These are phyloP conservation scores for Exocentrus adspersus DNA, from an alignment of 2,888 invertebrate genomes.

Conservation along the genomic window DNA sequence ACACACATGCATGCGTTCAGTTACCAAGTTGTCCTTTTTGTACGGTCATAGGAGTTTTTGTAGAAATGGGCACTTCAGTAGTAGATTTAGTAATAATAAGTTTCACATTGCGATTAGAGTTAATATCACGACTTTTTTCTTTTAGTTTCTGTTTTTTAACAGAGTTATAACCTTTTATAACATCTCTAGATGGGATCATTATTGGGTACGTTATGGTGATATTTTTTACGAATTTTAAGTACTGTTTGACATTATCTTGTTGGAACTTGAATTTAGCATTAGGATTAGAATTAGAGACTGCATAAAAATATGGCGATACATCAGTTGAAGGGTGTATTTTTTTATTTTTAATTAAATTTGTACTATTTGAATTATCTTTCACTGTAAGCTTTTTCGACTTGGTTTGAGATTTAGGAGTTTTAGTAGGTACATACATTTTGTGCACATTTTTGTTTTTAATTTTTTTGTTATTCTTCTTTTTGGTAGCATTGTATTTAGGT, in stretches of 20 bases:
- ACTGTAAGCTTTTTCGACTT: conserved; percentile 51
- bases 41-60: conserved; percentile 29
- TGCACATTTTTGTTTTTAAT: conserved; percentile 55
- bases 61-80: conserved; percentile 45
- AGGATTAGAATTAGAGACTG: conserved; percentile 49
- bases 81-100: conserved; percentile 55
- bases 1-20: conserved; percentile 41
- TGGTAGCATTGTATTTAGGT: conserved; percentile 66
- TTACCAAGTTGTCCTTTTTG: conserved; percentile 39
- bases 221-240: conserved; percentile 61
- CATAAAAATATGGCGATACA: conserved; percentile 57
- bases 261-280: conserved; percentile 55
- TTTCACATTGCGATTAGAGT: conserved; percentile 61
- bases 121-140: conserved; percentile 63
- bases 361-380: conserved; percentile 44
- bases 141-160: conserved; percentile 62
- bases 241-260: conserved; percentile 55
- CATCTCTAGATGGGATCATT: conserved; percentile 65
- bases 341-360: conserved; percentile 48
- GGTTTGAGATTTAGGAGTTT: conserved; percentile 48
- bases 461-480: conserved; percentile 65
- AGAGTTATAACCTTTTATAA: conserved; percentile 55
- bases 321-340: conserved; percentile 51
- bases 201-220: conserved; percentile 75
- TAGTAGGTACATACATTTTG: conserved; percentile 46